Evolutionary conservation across 2,888 invertebrate species (phyloP).

Genomic region (Steromphala cineraria): DNA sequence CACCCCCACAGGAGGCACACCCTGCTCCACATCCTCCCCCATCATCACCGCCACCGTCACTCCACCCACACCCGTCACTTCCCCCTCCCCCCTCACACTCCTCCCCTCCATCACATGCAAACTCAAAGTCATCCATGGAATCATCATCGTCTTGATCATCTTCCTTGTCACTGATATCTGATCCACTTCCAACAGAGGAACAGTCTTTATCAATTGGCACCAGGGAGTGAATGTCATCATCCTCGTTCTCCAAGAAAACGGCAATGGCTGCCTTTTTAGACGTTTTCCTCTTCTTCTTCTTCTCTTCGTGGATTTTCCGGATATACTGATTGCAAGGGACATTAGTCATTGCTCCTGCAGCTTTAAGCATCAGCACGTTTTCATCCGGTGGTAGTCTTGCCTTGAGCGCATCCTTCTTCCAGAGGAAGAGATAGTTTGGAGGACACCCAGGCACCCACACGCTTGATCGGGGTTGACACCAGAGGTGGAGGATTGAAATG

Average conservation of each 20-base stretch:
- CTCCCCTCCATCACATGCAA: not conserved
- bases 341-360: not conserved
- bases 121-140: no score
- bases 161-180: no score
- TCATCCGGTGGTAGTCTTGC: not conserved
- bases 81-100: not conserved
- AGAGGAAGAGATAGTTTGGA: not conserved
- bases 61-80: not conserved
- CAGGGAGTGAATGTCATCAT: no score
- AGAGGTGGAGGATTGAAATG: not conserved
- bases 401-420: not conserved
- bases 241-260: no score
- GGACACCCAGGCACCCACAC: no score
- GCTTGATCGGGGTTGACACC: not conserved
- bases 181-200: not conserved
- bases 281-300: not conserved
- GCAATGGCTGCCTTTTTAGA: no score
- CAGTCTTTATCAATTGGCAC: not conserved
- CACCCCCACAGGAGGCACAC: not conserved
- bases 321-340: not conserved
- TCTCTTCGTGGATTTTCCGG: not conserved
- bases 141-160: not conserved
- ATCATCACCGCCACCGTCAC: no score
- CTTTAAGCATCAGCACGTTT: not conserved
- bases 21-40: not conserved